Percentiles rank a stretch among this genome's conserved stretches.
Conservation (phyloP, 92 coral and sea anemone genomes). For the Ricordea florida region DNA sequence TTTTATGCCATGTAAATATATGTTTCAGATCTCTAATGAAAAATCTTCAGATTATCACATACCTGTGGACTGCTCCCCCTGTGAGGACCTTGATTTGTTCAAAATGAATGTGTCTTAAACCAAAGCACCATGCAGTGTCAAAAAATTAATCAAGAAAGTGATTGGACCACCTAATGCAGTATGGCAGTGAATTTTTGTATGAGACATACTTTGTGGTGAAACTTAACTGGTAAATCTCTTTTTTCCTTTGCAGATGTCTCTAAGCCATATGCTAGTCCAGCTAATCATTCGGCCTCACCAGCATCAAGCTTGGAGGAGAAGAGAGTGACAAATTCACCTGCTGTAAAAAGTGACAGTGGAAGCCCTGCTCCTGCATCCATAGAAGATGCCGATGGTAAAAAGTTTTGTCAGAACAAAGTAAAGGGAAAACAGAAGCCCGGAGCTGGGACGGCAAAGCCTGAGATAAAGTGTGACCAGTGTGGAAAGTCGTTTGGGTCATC, state of each 20-base stretch:
- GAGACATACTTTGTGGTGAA: conserved; percentile 19
- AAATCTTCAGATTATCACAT: background rate
- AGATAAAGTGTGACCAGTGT: conserved; percentile 92
- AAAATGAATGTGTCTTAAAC: background rate
- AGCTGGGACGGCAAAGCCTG: conserved; percentile 68
- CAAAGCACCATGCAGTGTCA: background rate
- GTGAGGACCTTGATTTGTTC: background rate
- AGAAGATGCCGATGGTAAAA: conserved; percentile 64
- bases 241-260: conserved; percentile 30
- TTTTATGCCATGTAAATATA: too few relatives aligned
- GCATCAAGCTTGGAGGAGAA: conserved; percentile 63
- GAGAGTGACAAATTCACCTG: conserved; percentile 58
- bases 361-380: conserved; percentile 65
- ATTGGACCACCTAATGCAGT: background rate
- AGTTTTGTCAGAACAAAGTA: conserved; percentile 38
- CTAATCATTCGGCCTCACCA: conserved; percentile 47
- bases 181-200: background rate
- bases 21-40: conserved; percentile 9
- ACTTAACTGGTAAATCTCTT: conserved; percentile 10
- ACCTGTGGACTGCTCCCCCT: background rate
- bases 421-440: conserved; percentile 71
- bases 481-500: conserved; percentile 93
- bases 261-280: conserved; percentile 41
- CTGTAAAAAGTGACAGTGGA: conserved; percentile 68
- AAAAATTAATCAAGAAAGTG: background rate